These are phyloP conservation scores for Pelvicachromis taeniatus DNA, from an alignment of 2,113 vertebrate genomes.

Conservation along the genomic window DNA sequence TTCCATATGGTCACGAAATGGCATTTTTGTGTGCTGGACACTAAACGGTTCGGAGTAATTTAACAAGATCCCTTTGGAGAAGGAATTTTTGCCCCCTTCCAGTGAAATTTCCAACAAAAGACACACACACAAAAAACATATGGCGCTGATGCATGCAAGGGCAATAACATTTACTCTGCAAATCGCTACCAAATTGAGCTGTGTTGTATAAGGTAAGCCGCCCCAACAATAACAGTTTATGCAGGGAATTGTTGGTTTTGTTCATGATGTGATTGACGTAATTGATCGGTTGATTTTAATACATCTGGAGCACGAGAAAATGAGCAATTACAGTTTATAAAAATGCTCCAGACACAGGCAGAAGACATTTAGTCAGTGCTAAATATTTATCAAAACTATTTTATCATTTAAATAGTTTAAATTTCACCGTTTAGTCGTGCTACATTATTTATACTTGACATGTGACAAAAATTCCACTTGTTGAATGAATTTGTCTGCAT, in stretches of 20 bases:
- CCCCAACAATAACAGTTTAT: slow-evolving; percentile 34
- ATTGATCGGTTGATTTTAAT: not conserved
- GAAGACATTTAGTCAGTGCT: not conserved
- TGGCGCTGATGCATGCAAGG: slow-evolving; percentile 76
- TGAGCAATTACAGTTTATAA: not conserved
- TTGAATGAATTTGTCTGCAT: not conserved
- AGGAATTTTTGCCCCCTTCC: slow-evolving; percentile 75
- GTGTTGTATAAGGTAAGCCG: slow-evolving; percentile 53
- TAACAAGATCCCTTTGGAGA: slow-evolving; percentile 84
- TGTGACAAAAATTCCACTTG: not conserved
- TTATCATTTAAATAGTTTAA: not conserved
- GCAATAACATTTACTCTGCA: slow-evolving; percentile 87
- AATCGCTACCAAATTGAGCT: slow-evolving; percentile 71
- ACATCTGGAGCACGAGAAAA: not conserved
- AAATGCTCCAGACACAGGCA: not conserved
- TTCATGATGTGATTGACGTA: not conserved
- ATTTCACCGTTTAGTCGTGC: not conserved
- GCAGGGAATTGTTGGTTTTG: slow-evolving; percentile 21
- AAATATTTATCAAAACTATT: not conserved
- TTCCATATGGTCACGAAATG: slow-evolving; percentile 88
- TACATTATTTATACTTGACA: not conserved
- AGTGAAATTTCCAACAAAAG: slow-evolving; percentile 32
- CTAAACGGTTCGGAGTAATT: slow-evolving; percentile 90
- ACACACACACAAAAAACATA: slow-evolving; percentile 42
- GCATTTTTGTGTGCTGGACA: slow-evolving; percentile 84